Base-by-base conservation (phyloP, 2,113 vertebrate species). In the Irena cyanogastra region DNA sequence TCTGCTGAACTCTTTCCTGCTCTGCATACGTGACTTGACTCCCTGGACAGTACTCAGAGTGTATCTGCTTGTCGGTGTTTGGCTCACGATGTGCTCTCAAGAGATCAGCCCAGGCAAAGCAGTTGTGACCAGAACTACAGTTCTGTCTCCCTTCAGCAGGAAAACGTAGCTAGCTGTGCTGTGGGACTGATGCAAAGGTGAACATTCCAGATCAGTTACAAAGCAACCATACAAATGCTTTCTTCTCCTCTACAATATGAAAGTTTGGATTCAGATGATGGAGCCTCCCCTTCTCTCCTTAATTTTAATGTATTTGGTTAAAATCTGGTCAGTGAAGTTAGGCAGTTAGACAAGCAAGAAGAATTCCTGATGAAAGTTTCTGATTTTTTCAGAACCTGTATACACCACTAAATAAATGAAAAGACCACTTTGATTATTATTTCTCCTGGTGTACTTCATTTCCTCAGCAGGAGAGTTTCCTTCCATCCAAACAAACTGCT, bases 61-160 rank as follows among this genome's bases (percentile, higher is more conserved):
- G 8, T 33, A 8, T 35, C 59, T 52, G 15, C 0, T 3, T 42
- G 30, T 28, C 2, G 4, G 14, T 42, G 37, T 75, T 68, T 0
- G 0, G 2, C 28, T 5, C 2, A 10, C 18, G 35, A 4, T 5
- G 5, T 39, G 60, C 37, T 50, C 66, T 23, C 3, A 1, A 68
- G 45, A 39, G 24, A 52, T 28, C 22, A 86, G 57, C 45, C n/a
- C 45, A 80, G 39, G 11, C 19, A 19, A 61, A 68, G 26, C 26
- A 35, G 0, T 26, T 52, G 54, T 61, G 59, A 69, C n/a, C 52
- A 57, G n/a, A 91, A 52, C 15, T 57, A 5, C 7, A 30, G 3
- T 47, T 65, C 41, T 72, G 13, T 56, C 33, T 65, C 33, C 65
- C 16, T 68, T 59, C 44, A 13, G 41, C 11, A 72, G 24, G 54